Percentiles rank a stretch among this genome's conserved stretches.
Evolutionary conservation across 1,140 invertebrate genomes (phyloP).

Genomic region (Phthorimaea operculella): DNA sequence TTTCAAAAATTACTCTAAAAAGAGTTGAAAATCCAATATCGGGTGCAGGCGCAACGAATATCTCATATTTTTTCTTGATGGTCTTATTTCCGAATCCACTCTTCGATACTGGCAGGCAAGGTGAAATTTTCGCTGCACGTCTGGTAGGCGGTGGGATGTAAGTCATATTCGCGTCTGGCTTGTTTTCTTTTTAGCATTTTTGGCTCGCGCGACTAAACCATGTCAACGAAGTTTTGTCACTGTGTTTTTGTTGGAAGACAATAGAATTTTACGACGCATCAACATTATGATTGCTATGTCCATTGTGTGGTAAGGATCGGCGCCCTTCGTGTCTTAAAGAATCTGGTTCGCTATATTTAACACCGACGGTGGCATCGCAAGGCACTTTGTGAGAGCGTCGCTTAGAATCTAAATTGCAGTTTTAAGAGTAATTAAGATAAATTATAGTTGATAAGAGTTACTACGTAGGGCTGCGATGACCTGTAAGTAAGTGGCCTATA

Average conservation of each 20-base stretch:
- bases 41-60: slow-evolving; percentile 26
- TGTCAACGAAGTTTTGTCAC: slow-evolving; percentile 29
- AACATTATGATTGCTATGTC: slow-evolving; percentile 30
- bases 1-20: slow-evolving; percentile 57
- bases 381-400: slow-evolving; percentile 43
- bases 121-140: neutral
- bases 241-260: slow-evolving; percentile 36
- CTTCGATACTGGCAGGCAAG: neutral
- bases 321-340: slow-evolving; percentile 35
- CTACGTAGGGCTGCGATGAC: too few relatives aligned
- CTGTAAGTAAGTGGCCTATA: too few relatives aligned
- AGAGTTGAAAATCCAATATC: slow-evolving; percentile 50
- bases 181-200: slow-evolving; percentile 23
- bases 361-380: slow-evolving; percentile 53
- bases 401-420: slow-evolving; percentile 58
- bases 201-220: slow-evolving; percentile 27
- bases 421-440: slow-evolving; percentile 65
- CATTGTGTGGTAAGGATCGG: slow-evolving; percentile 57
- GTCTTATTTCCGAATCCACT: neutral
- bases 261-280: slow-evolving; percentile 37
- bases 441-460: slow-evolving; percentile 54
- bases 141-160: neutral
- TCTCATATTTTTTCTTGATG: slow-evolving; percentile 26
- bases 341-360: slow-evolving; percentile 48
- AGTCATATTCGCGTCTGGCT: neutral